These are phyloP conservation scores for Eueides isabella DNA, from an alignment of 1,140 invertebrate species.

Conservation along the genomic window DNA sequence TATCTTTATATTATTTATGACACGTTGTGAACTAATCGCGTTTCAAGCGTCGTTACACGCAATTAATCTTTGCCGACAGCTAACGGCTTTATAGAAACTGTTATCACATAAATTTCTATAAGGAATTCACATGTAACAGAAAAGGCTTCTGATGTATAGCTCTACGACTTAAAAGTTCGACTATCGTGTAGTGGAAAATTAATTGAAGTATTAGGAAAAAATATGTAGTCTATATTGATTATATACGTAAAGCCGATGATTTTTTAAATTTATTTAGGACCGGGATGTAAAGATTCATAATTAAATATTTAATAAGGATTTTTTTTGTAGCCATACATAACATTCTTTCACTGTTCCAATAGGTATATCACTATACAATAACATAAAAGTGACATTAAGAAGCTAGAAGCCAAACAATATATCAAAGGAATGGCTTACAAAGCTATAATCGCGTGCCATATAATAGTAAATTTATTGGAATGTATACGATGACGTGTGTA, in stretches of 20 bases:
- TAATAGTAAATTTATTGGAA: conserved; percentile 12
- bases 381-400: not conserved
- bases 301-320: no score
- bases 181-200: no score
- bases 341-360: not conserved
- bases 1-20: conserved; percentile 9
- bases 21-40: not conserved
- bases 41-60: conserved; percentile 4
- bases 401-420: not conserved
- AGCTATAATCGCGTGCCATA: conserved; percentile 4
- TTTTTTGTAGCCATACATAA: no score
- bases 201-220: no score
- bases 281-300: no score
- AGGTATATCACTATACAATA: not conserved
- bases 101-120: not conserved
- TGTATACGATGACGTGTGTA: not conserved
- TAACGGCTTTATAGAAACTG: conserved; percentile 1
- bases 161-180: no score
- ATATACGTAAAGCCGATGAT: no score
- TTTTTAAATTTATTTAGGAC: no score
- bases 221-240: no score
- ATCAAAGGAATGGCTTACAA: conserved; percentile 4
- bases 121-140: not conserved
- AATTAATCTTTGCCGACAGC: conserved; percentile 11
- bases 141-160: no score